Conservation (phyloP, 2,888 invertebrate species). For the Gryllus longicercus region DNA sequence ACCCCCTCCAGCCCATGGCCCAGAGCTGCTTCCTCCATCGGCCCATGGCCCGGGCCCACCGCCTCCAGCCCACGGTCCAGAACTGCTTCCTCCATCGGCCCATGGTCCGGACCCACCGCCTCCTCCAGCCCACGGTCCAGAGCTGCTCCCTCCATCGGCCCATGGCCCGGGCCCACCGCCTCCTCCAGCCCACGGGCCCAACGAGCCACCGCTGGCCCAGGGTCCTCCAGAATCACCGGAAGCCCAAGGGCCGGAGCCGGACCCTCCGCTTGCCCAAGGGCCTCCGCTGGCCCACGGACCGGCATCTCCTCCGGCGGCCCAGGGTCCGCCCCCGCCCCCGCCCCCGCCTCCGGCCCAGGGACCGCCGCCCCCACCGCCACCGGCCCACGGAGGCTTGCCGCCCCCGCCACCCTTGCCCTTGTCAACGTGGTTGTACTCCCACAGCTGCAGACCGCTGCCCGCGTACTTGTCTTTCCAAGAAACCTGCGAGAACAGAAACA, state of each 20-base stretch:
- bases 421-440: constrained; percentile 41
- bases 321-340: not conserved
- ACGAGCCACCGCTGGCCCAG: not conserved
- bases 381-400: not conserved
- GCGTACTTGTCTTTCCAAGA: constrained; percentile 45
- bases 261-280: not conserved
- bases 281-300: not conserved
- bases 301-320: not conserved
- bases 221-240: not conserved
- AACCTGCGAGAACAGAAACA: constrained; percentile 38
- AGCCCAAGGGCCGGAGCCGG: not conserved
- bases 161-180: not conserved
- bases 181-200: not conserved
- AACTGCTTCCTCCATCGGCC: not conserved
- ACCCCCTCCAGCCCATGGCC: not conserved
- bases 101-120: no score
- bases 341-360: not conserved
- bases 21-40: not conserved
- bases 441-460: constrained; percentile 41
- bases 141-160: no score
- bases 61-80: not conserved
- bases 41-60: not conserved
- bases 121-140: no score
- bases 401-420: constrained; percentile 28
- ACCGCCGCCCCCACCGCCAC: not conserved